phyloP scores from a whole-genome alignment of 2,113 vertebrate genomes.

The Marmota monax region DNA sequence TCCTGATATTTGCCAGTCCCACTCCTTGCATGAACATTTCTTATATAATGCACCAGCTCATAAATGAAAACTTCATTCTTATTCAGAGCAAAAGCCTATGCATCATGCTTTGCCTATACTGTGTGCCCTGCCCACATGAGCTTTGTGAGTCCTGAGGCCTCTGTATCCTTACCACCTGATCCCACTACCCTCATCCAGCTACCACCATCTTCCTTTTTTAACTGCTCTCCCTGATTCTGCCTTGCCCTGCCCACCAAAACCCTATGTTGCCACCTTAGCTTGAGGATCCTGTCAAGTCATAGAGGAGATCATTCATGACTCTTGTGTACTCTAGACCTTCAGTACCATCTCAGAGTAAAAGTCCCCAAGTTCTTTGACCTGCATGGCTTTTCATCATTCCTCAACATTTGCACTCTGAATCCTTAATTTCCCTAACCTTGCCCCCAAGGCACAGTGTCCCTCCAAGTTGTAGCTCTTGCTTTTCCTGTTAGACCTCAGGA shows the following conservation, averaged over 20 bases:
- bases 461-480: background rate
- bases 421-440: background rate
- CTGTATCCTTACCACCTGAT: background rate
- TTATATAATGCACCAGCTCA: background rate
- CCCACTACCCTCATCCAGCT: too few species aligned
- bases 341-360: background rate
- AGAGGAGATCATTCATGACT: background rate
- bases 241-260: background rate
- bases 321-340: background rate
- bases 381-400: background rate
- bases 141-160: background rate
- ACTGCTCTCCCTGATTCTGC: background rate
- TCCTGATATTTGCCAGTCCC: background rate
- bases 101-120: background rate
- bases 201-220: background rate
- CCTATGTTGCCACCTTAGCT: background rate
- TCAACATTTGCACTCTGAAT: background rate
- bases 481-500: background rate
- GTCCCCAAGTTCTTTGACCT: background rate
- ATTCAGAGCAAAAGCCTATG: background rate
- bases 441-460: background rate
- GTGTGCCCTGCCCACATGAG: background rate
- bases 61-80: background rate
- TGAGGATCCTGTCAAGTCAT: background rate
- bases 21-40: background rate